Conservation (phyloP, 2,113 vertebrate genomes). For the Zingel zingel region DNA sequence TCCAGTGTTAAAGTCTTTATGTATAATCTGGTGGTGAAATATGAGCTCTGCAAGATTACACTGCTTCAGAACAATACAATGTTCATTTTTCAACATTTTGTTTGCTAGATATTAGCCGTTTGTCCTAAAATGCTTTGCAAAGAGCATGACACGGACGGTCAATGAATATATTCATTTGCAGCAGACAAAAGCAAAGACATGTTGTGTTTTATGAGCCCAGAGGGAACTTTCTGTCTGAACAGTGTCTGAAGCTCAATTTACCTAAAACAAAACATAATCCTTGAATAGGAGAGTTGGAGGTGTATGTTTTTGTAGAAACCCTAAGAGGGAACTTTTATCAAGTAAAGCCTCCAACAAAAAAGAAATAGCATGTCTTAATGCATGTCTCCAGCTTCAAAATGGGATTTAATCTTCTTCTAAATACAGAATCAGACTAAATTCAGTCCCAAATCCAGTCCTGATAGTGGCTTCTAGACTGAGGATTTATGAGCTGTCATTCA, state of each 20-base stretch:
- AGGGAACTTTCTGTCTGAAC: neutral
- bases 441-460: conserved; percentile 25
- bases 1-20: conserved; percentile 55
- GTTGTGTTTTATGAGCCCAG: neutral
- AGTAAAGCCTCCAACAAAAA: conserved; percentile 1
- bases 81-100: neutral
- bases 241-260: neutral
- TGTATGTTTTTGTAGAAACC: conserved; percentile 4
- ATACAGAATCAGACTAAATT: conserved; percentile 18
- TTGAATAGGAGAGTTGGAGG: neutral
- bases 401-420: neutral
- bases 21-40: conserved; percentile 50
- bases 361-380: conserved; percentile 2
- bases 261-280: neutral
- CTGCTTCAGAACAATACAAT: conserved; percentile 18
- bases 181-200: conserved; percentile 19
- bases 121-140: conserved; percentile 31
- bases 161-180: conserved; percentile 51
- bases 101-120: conserved; percentile 9
- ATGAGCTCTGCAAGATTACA: conserved; percentile 52
- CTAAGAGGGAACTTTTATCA: neutral
- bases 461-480: neutral
- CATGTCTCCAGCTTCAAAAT: neutral
- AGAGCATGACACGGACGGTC: conserved; percentile 34
- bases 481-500: conserved; percentile 29